Percentiles rank a stretch among this genome's conserved stretches.
Conservation (phyloP, 1,140 invertebrate genomes). For the Cydia splendana region DNA sequence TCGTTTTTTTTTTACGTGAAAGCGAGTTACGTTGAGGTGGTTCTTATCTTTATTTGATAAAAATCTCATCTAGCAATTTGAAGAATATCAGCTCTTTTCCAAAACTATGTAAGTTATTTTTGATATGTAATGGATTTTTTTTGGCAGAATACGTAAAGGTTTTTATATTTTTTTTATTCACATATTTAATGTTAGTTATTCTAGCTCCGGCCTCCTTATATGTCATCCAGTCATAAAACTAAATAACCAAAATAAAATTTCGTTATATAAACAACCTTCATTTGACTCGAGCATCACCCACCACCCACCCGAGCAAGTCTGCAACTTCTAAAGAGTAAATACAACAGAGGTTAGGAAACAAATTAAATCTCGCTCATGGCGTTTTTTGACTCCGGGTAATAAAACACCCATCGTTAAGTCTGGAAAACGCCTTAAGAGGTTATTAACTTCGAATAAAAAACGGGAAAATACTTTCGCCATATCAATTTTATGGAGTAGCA, state of each 20-base stretch:
- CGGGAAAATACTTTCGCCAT: background rate
- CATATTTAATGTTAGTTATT: no score
- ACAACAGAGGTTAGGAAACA: background rate
- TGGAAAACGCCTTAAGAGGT: constrained; percentile 1
- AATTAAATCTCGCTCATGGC: constrained; percentile 3
- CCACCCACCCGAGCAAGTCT: no score
- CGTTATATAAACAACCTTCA: background rate
- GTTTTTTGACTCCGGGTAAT: background rate
- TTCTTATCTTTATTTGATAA: no score
- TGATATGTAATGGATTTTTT: no score
- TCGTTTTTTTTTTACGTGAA: no score
- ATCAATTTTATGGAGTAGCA: no score
- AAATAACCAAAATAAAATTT: background rate
- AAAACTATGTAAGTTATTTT: no score
- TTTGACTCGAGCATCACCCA: background rate
- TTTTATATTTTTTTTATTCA: no score
- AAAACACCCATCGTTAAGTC: background rate
- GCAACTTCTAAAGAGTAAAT: background rate
- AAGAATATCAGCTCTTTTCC: no score
- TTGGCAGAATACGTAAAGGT: no score
- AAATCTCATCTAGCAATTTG: no score
- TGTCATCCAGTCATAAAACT: background rate
- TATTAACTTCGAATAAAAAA: constrained; percentile 17
- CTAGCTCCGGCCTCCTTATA: background rate
- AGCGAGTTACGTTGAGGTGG: no score